A percentile compares a stretch with the other conserved stretches of the same genome.
Conservation (phyloP, 2,888 invertebrate genomes). For the Gastrophysa polygoni region DNA sequence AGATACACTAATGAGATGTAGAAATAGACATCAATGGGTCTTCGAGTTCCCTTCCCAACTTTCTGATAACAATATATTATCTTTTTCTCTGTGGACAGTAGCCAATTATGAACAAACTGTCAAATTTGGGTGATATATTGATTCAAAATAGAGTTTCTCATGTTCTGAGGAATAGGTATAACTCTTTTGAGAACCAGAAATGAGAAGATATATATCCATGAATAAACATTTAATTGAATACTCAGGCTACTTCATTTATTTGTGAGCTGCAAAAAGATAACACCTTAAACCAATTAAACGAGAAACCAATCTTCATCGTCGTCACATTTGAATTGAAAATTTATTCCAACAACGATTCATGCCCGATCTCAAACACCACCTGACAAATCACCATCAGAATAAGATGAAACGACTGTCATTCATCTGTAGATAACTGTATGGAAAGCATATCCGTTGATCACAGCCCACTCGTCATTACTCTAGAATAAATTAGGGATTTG, state of each 20-base stretch:
- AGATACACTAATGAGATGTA: too few species aligned
- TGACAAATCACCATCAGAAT: conserved; percentile 43
- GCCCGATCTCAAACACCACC: conserved; percentile 26
- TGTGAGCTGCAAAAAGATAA: conserved; percentile 9
- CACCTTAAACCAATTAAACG: conserved; percentile 18
- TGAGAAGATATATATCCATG: background rate
- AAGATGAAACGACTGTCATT: conserved; percentile 38
- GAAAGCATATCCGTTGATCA: conserved; percentile 36
- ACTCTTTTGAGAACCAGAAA: too few species aligned
- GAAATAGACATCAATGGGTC: too few species aligned
- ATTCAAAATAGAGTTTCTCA: too few species aligned
- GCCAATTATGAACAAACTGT: too few species aligned
- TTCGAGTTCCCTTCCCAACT: too few species aligned
- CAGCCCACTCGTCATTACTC: conserved; percentile 43
- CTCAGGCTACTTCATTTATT: conserved; percentile 1
- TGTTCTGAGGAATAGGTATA: too few species aligned
- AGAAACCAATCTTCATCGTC: conserved; percentile 15
- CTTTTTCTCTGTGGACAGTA: too few species aligned
- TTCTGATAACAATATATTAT: too few species aligned
- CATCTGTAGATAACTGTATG: conserved; percentile 36
- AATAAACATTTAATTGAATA: conserved; percentile 12
- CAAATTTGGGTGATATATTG: too few species aligned
- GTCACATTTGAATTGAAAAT: conserved; percentile 26
- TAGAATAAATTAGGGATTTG: conserved; percentile 41
- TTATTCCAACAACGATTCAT: conserved; percentile 33